A percentile compares a stretch with the other conserved stretches of the same genome.
phyloP scores from a whole-genome alignment of 2,797 vertebrate species.

The Alfaro cultratus region DNA sequence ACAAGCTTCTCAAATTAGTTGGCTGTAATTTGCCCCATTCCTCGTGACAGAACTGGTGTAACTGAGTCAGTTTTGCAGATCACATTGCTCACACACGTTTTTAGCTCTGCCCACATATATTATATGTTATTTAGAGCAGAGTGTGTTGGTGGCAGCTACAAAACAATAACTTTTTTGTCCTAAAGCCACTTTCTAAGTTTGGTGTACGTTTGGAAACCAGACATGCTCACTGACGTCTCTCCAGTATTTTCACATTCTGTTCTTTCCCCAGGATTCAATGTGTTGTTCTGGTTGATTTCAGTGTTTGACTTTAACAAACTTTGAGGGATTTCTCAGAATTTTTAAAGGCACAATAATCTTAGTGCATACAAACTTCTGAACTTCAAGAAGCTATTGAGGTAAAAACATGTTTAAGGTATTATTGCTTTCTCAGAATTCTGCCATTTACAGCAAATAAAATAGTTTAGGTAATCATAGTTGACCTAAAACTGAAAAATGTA shows the following conservation, averaged over 20 bases:
- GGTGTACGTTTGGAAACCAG: background rate
- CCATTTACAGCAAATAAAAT: background rate
- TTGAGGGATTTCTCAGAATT: background rate
- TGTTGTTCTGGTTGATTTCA: background rate
- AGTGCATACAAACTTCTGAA: background rate
- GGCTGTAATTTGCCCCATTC: background rate
- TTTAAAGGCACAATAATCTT: background rate
- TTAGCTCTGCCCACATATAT: background rate
- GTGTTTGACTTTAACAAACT: background rate
- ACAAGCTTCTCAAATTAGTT: background rate
- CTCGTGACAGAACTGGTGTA: background rate
- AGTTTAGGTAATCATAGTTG: background rate
- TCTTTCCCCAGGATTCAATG: background rate
- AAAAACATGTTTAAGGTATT: background rate
- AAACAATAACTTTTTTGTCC: background rate
- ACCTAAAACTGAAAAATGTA: background rate
- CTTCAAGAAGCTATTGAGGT: background rate
- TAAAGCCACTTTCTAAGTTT: background rate
- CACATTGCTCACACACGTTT: background rate
- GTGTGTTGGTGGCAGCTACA: background rate
- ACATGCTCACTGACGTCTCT: background rate
- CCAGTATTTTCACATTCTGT: background rate
- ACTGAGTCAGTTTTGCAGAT: background rate
- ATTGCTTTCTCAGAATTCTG: background rate
- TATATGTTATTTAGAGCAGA: background rate